Conservation (phyloP, 1,140 invertebrate species). For the Hyposmocoma kahamanoa region DNA sequence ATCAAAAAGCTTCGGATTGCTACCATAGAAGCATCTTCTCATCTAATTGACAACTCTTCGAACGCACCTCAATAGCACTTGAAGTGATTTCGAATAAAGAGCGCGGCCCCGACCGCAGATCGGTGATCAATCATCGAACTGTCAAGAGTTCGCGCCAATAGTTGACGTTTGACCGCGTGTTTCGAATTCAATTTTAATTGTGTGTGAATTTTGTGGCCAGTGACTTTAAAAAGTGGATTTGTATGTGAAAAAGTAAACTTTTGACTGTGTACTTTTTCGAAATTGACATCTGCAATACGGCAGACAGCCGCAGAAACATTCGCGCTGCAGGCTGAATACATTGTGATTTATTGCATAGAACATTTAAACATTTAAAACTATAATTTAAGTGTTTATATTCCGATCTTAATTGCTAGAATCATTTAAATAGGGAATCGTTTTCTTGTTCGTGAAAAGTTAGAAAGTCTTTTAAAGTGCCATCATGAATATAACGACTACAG, state of each 20-base stretch:
- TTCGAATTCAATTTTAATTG: slow-evolving; percentile 25
- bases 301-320: too few relatives aligned
- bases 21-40: slow-evolving; percentile 64
- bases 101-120: slow-evolving; percentile 8
- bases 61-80: neutral
- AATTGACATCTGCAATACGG: slow-evolving; percentile 42
- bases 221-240: slow-evolving; percentile 12
- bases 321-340: too few relatives aligned
- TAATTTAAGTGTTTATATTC: neutral
- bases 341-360: too few relatives aligned
- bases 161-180: slow-evolving; percentile 60
- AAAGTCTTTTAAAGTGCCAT: slow-evolving; percentile 14
- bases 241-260: neutral
- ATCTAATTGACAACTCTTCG: slow-evolving; percentile 29
- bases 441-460: neutral
- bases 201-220: slow-evolving; percentile 12
- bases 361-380: too few relatives aligned
- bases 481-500: slow-evolving; percentile 63
- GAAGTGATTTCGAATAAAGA: neutral
- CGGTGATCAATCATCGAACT: slow-evolving; percentile 47
- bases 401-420: neutral
- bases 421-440: neutral
- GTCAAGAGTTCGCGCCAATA: slow-evolving; percentile 69
- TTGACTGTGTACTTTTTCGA: too few relatives aligned
- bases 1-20: slow-evolving; percentile 71